A percentile compares a stretch with the other conserved stretches of the same genome.
Conservation (phyloP, 2,888 invertebrate genomes). For the Thymelicus lineola region DNA sequence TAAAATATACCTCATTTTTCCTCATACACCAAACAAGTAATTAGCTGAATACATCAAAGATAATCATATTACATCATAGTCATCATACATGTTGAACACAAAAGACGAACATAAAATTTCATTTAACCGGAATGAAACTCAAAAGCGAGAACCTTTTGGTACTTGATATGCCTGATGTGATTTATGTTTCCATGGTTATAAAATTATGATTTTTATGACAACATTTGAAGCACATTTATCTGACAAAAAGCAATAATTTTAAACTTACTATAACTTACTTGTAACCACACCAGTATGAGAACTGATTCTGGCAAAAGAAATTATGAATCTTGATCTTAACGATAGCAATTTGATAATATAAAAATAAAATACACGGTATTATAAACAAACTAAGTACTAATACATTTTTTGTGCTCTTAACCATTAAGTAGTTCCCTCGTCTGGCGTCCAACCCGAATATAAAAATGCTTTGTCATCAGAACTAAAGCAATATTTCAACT, state of each 20-base stretch:
- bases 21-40: background rate
- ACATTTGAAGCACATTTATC: background rate
- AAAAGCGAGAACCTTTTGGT: background rate
- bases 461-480: no score
- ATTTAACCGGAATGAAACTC: background rate
- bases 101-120: background rate
- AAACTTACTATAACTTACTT: no score
- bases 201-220: background rate
- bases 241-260: background rate
- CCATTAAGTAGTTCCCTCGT: no score
- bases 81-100: background rate
- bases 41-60: conserved; percentile 12
- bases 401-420: no score
- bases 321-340: background rate
- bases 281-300: no score
- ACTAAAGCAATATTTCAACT: no score
- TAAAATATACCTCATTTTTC: no score
- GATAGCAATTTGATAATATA: no score
- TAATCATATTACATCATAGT: background rate
- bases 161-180: background rate
- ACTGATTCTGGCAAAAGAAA: no score
- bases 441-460: no score
- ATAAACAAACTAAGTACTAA: no score
- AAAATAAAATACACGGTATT: no score
- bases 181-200: background rate